Conservation (phyloP, 2,113 vertebrate species). For the Pampusana beccarii region DNA sequence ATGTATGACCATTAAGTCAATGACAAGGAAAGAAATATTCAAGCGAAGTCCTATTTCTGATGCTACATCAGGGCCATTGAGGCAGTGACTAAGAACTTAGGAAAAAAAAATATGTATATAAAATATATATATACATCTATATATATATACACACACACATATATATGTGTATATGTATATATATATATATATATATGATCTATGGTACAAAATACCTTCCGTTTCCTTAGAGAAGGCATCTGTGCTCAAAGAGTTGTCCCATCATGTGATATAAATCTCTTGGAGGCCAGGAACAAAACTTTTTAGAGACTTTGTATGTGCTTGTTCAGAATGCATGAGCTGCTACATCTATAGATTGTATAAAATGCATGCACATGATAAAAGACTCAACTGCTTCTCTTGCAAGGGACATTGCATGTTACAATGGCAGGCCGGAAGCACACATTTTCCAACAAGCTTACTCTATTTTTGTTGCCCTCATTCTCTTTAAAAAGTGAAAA, state of each 20-base stretch:
- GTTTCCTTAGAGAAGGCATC: neutral
- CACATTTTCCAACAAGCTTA: neutral
- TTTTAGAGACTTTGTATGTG: neutral
- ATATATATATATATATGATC: neutral
- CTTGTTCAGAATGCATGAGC: neutral
- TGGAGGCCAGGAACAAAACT: neutral
- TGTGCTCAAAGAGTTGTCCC: neutral
- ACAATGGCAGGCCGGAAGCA: neutral
- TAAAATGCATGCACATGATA: neutral
- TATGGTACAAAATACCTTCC: neutral
- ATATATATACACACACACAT: no score
- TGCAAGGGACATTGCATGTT: neutral
- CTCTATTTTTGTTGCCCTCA: neutral
- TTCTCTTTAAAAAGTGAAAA: neutral
- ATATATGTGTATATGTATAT: no score
- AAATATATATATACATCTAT: no score
- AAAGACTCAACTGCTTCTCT: neutral
- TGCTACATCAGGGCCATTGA: fast-evolving
- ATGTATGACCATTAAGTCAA: neutral
- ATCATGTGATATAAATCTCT: neutral
- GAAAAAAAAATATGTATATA: neutral
- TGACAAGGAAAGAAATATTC: neutral
- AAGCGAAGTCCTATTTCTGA: neutral
- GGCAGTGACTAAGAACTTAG: neutral
- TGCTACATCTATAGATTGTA: neutral